A percentile compares a stretch with the other conserved stretches of the same genome.
Conservation (phyloP, 2,888 invertebrate genomes). For the Acrocera orbiculus region DNA sequence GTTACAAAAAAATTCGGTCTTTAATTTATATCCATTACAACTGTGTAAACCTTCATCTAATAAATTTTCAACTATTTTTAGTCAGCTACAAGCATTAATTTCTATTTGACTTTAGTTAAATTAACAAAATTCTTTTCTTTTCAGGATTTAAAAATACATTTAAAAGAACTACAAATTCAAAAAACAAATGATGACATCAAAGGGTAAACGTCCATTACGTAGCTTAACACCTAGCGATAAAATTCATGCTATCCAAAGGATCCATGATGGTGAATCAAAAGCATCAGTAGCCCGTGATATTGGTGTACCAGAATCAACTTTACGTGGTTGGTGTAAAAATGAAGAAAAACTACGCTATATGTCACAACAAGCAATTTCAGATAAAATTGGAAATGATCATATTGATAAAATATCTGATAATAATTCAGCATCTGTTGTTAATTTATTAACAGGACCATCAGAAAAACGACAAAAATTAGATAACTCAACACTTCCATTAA, state of each 20-base stretch:
- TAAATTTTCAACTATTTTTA: too few relatives aligned
- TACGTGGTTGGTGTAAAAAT: conserved; percentile 77
- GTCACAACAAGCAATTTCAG: conserved; percentile 52
- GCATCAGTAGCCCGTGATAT: conserved; percentile 73
- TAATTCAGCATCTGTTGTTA: conserved; percentile 15
- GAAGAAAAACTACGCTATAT: conserved; percentile 57
- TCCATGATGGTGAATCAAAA: conserved; percentile 71
- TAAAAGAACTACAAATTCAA: too few relatives aligned
- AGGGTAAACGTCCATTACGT: conserved; percentile 63
- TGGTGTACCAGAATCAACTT: conserved; percentile 70
- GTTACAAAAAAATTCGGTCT: too few relatives aligned
- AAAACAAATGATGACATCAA: conserved; percentile 50
- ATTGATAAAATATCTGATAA: conserved; percentile 21
- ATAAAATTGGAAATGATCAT: conserved; percentile 33
- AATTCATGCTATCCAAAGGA: conserved; percentile 62
- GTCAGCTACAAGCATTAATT: too few relatives aligned
- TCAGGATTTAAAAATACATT: too few relatives aligned
- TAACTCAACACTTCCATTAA: conserved; percentile 22
- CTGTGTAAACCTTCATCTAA: too few relatives aligned
- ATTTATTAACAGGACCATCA: conserved; percentile 22
- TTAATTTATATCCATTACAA: too few relatives aligned
- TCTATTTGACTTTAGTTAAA: too few relatives aligned
- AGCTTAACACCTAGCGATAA: conserved; percentile 62
- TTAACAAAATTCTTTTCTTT: too few relatives aligned
- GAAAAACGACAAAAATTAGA: conserved; percentile 29